These are phyloP conservation scores for Dioctria linearis DNA, from an alignment of 2,888 invertebrate species.

Conservation along the genomic window DNA sequence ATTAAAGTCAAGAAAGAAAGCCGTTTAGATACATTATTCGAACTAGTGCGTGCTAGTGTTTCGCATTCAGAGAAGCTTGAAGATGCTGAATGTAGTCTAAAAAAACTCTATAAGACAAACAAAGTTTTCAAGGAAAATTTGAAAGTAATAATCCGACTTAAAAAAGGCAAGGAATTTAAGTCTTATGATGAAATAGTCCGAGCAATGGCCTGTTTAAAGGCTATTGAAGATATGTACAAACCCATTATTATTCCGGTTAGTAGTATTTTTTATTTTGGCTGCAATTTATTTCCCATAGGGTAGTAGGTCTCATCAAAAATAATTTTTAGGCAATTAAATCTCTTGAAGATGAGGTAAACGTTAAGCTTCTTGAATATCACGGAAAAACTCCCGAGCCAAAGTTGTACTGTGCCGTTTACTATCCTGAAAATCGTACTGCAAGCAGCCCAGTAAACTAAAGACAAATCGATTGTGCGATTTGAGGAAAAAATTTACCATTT, in stretches of 20 bases:
- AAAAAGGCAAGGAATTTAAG: neutral
- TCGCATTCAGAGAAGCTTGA: neutral
- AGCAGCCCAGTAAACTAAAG: neutral
- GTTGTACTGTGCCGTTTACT: conserved; percentile 66
- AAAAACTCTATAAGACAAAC: conserved; percentile 1
- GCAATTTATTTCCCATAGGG: too few species aligned
- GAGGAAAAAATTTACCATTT: too few species aligned
- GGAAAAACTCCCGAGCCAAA: conserved; percentile 65
- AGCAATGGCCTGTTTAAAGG: conserved; percentile 63
- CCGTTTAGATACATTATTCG: neutral
- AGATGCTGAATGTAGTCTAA: neutral
- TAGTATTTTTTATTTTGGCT: conserved; percentile 27
- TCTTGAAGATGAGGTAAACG: conserved; percentile 65
- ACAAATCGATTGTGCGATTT: too few species aligned
- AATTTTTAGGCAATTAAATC: conserved; percentile 61
- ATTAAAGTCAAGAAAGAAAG: neutral
- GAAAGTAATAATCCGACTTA: neutral
- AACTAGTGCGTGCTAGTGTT: conserved; percentile 2
- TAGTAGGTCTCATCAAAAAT: neutral
- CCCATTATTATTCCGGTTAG: conserved; percentile 63
- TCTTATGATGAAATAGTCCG: conserved; percentile 65
- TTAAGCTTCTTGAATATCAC: conserved; percentile 64
- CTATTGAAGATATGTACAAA: conserved; percentile 62
- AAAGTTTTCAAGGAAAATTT: conserved; percentile 24
- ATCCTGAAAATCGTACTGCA: conserved; percentile 61